Evolutionary conservation across 1,140 invertebrate genomes (phyloP), one percentile per base, ranked within the genome.

Genomic region (Lutraria rhynchaena): DNA sequence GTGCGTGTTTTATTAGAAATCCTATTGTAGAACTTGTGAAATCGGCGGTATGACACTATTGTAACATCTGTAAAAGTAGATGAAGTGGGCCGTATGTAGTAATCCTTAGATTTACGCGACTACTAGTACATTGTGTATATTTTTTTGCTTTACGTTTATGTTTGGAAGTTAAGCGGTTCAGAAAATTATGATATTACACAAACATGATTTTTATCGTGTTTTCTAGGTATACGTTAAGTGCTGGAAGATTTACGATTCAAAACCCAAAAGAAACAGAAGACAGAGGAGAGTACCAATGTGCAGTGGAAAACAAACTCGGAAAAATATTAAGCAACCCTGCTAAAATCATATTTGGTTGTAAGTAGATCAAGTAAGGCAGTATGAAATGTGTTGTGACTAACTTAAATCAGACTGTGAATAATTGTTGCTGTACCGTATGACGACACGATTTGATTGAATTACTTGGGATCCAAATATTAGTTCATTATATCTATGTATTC

Each of bases 331-430:
- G 67, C 51, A 60, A 70, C n/a, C 57, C 53, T 3, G 78, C 67
- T 11, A 60, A 53, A 35, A 49, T 81, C 22, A 22, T 65, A 33
- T 81, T 71, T 31, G 78, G 78, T 37, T 81, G 78, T 81, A 44
- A 73, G 78, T 77, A 44, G 44, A 4, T n/a, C n/a, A n/a, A n/a
- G n/a, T n/a, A n/a, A n/a, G n/a, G n/a, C n/a, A n/a, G 19, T 27
- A 3, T 2, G 58, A 22, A 17, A 17, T 61, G 29, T 17, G 13
- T 27, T 3, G 22, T 31, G 29, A n/a, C n/a, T n/a, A n/a, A n/a
- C 29, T 60, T 17, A 1, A 22, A 22, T 27, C 11, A 22, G 57
- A 0, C n/a, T n/a, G n/a, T 3, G 4, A 22, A 29, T 29, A n/a
- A 11, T 49, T 11, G 11, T 49, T 13, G n/a, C 11, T 49, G n/a